Percentiles rank a stretch among this genome's conserved stretches.
Evolutionary conservation across 2,888 invertebrate genomes (phyloP).

Genomic region (Schizotus pectinicornis): DNA sequence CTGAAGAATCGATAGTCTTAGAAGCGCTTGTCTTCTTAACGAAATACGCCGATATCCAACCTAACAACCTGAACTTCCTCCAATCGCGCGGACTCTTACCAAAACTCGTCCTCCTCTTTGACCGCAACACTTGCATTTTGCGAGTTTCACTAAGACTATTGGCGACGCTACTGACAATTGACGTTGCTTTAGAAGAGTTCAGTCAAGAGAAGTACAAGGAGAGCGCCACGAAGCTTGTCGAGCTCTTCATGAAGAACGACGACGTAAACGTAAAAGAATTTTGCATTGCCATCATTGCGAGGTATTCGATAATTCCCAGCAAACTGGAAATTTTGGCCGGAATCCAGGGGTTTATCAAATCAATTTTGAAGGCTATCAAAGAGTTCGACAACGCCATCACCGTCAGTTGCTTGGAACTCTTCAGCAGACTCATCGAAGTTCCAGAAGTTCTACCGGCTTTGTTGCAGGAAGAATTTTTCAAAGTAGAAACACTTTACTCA

Average conservation of each 20-base stretch:
- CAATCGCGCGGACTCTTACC: constrained; percentile 41
- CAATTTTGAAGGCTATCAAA: constrained; percentile 41
- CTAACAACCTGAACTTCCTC: constrained; percentile 41
- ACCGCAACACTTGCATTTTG: constrained; percentile 45
- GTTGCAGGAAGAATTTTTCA: constrained; percentile 38
- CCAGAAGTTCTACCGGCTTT: constrained; percentile 39
- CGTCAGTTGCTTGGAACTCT: constrained; percentile 37
- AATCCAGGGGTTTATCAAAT: constrained; percentile 39
- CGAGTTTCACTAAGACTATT: constrained; percentile 42
- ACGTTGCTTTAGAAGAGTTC: constrained; percentile 42
- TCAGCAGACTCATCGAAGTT: constrained; percentile 40
- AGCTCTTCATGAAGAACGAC: constrained; percentile 40
- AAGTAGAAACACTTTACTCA: constrained; percentile 34
- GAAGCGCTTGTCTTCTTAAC: constrained; percentile 48
- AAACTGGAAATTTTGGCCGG: constrained; percentile 39
- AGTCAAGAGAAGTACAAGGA: constrained; percentile 44
- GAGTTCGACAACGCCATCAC: constrained; percentile 34
- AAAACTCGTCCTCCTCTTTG: constrained; percentile 40
- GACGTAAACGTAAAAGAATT: constrained; percentile 43
- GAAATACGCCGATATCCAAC: constrained; percentile 46
- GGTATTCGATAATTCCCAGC: constrained; percentile 38
- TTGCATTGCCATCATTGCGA: constrained; percentile 28
- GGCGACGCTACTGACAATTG: constrained; percentile 38
- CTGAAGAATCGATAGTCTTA: constrained; percentile 43
- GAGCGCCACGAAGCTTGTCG: constrained; percentile 40